phyloP scores from a whole-genome alignment of 2,113 vertebrate genomes.

The Chaenocephalus aceratus region DNA sequence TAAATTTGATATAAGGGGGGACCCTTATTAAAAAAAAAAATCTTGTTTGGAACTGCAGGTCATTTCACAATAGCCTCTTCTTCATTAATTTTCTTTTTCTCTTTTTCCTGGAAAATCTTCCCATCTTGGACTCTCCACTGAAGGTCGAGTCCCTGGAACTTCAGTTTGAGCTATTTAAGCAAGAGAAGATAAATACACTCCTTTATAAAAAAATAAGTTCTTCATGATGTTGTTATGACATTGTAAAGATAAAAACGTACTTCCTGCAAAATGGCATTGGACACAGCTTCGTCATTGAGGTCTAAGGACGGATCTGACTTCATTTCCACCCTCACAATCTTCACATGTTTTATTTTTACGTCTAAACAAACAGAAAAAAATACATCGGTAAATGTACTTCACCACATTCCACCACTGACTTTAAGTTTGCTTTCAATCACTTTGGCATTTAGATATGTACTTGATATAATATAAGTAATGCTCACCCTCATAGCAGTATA shows the following conservation, averaged over 20 bases:
- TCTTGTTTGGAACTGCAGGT: not conserved
- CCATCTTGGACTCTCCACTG: constrained; percentile 40
- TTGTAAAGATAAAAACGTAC: constrained; percentile 23
- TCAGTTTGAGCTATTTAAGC: constrained; percentile 22
- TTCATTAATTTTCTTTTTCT: not conserved
- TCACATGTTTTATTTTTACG: not conserved
- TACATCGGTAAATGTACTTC: no score
- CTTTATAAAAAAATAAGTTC: not conserved
- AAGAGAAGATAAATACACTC: not conserved
- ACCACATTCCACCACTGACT: no score
- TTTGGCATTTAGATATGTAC: not conserved
- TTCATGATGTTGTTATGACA: not conserved
- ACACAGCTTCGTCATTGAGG: constrained; percentile 8
- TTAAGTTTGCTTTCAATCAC: not conserved
- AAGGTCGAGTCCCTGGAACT: not conserved
- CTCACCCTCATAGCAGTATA: constrained; percentile 16
- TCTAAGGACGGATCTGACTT: not conserved
- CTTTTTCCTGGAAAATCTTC: constrained; percentile 28
- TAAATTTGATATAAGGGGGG: no score
- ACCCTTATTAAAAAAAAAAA: no score
- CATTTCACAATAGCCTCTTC: not conserved
- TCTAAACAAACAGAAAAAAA: not conserved
- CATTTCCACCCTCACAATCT: constrained; percentile 10
- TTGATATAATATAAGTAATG: not conserved
- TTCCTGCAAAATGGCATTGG: constrained; percentile 33